A percentile compares a stretch with the other conserved stretches of the same genome.
phyloP scores from a whole-genome alignment of 2,797 vertebrate species.

The Enteromius mattozi region DNA sequence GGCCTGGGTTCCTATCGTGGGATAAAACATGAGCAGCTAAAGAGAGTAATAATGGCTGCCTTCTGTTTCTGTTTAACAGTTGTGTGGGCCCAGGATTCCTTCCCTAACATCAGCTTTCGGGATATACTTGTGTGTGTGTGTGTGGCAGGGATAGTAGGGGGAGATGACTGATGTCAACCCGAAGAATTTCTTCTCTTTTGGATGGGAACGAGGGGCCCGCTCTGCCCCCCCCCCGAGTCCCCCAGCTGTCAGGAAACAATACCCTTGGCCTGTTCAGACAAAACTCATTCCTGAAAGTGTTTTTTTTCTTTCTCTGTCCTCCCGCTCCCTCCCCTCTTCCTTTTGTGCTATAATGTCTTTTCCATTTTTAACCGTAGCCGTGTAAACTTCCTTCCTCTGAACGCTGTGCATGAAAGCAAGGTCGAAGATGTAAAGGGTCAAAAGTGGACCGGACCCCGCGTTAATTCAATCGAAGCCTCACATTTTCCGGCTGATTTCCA shows the following conservation, averaged over 20 bases:
- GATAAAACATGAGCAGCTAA: conserved; percentile 20
- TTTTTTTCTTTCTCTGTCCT: conserved; percentile 66
- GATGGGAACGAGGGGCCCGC: conserved; percentile 72
- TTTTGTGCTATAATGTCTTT: conserved; percentile 81
- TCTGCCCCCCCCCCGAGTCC: conserved; percentile 66
- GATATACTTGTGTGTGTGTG: conserved; percentile 26
- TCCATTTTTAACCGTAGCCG: conserved; percentile 83
- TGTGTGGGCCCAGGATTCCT: conserved; percentile 15
- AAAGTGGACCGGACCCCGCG: conserved; percentile 12
- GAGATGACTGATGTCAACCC: conserved; percentile 76
- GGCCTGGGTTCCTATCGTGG: background rate
- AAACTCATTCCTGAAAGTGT: conserved; percentile 84
- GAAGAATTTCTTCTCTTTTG: conserved; percentile 78
- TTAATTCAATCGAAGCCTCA: background rate
- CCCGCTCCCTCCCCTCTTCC: conserved; percentile 56
- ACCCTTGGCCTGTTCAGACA: conserved; percentile 81
- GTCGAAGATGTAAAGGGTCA: background rate
- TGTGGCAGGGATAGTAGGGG: background rate
- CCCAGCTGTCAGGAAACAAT: conserved; percentile 88
- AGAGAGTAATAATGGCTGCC: conserved; percentile 15
- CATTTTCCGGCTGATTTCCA: background rate
- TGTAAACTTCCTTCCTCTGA: conserved; percentile 82
- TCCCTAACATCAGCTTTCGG: background rate
- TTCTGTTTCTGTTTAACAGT: conserved; percentile 35
- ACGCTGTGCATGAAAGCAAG: conserved; percentile 54